Base-by-base conservation (phyloP, 2,113 vertebrate species). In the Geococcyx californianus region DNA sequence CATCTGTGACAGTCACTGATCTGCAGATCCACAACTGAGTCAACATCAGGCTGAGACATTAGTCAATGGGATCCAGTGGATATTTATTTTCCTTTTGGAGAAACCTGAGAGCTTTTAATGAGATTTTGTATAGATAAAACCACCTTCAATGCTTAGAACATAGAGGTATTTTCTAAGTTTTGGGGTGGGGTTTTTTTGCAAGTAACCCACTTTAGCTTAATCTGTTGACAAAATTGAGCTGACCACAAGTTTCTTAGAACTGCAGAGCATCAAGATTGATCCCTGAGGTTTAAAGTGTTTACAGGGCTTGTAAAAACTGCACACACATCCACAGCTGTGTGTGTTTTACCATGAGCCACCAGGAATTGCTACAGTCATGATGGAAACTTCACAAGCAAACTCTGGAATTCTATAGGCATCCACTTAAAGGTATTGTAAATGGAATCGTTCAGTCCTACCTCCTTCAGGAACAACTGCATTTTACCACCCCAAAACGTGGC, bases 81-180 rank as follows among this genome's bases (percentile, higher is more conserved):
- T 93, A 91, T 87, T 89, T 93, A 33, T 92, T 94, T 86, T 93
- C 59, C 44, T 67, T 44, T 67, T 80, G 40, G 21, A 38, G 79
- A 7, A 87, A 54, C 52, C 31, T n/a, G 25, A 54, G 21, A 45
- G 10, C 52, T 91, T 92, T 87, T 21, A 84, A 55, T n/a, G 33
- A 38, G 11, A 10, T 1, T 42, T 84, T 72, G 16, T 17, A 16
- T 44, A 59, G 56, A 40, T 78, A 28, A 1, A 3, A 31, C 44
- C 18, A 68, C 16, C 18, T 72, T 67, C 36, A 11, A 8, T 59
- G 38, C 69, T 87, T 85, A 85, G 33, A 59, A 69, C 6, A n/a
- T 12, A 28, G 7, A 24, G 13, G 2, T 29, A 10, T 0, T 1
- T 2, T 45, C 20, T 11, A 11, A 56, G 29, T 6, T 49, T 73